A percentile compares a stretch with the other conserved stretches of the same genome.
phyloP scores from a whole-genome alignment of 2,113 vertebrate genomes.

The Thalassoma bifasciatum region DNA sequence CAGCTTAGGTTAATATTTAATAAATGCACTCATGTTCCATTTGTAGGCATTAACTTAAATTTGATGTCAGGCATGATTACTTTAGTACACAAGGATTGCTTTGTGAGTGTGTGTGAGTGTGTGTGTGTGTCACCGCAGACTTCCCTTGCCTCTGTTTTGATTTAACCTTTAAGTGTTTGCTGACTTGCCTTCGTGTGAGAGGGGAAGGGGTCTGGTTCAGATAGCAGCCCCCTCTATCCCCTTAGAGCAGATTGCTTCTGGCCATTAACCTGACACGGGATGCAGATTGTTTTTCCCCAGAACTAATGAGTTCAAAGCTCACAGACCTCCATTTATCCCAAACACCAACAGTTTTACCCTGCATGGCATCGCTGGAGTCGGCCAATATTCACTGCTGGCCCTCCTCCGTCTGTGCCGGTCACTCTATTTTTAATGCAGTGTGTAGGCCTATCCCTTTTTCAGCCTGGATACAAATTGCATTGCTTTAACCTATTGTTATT shows the following conservation, averaged over 20 bases:
- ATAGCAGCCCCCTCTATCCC: background rate
- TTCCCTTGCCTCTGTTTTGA: slow-evolving; percentile 11
- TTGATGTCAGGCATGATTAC: slow-evolving; percentile 49
- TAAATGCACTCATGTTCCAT: slow-evolving; percentile 59
- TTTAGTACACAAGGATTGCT: slow-evolving; percentile 23
- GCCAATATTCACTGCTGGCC: slow-evolving; percentile 18
- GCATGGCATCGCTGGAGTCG: slow-evolving; percentile 24
- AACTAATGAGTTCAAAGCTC: slow-evolving; percentile 71
- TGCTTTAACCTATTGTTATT: slow-evolving; percentile 73
- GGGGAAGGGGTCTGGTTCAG: slow-evolving; percentile 20
- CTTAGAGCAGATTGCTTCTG: slow-evolving; percentile 45
- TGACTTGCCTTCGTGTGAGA: slow-evolving; percentile 42
- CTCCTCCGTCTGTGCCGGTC: slow-evolving; percentile 10
- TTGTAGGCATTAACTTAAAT: slow-evolving; percentile 60
- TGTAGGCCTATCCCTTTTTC: slow-evolving; percentile 20
- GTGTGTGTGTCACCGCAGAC: slow-evolving; percentile 18
- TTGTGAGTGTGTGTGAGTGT: slow-evolving; percentile 3
- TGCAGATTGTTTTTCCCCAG: slow-evolving; percentile 68
- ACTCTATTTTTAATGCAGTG: slow-evolving; percentile 42
- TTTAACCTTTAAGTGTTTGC: slow-evolving; percentile 46
- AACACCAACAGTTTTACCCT: slow-evolving; percentile 51
- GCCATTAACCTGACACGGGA: slow-evolving; percentile 60
- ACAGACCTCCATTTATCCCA: slow-evolving; percentile 60
- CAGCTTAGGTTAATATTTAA: slow-evolving; percentile 64
- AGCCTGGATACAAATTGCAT: slow-evolving; percentile 65